These are phyloP conservation scores for Anguilla marmorata DNA, from an alignment of 2,797 vertebrate species.

Conservation along the genomic window DNA sequence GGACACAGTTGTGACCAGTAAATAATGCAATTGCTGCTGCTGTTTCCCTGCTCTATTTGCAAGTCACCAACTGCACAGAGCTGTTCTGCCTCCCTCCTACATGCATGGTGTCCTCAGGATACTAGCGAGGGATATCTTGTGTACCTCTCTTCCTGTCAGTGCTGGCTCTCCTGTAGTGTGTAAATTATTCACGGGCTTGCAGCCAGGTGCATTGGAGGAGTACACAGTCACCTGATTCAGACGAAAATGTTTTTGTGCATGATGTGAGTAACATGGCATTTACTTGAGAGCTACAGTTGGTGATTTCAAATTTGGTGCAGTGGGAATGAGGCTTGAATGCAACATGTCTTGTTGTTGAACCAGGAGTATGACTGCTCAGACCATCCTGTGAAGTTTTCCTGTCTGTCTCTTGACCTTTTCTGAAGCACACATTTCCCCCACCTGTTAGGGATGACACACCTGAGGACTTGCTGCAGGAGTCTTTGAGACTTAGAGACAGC, in stretches of 20 bases:
- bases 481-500: conserved; percentile 60
- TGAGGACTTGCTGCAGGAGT: conserved; percentile 60
- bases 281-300: background rate
- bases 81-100: background rate
- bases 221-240: background rate
- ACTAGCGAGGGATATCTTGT: background rate
- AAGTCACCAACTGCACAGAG: background rate
- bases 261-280: background rate
- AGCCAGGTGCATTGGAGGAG: background rate
- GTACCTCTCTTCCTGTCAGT: background rate
- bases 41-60: background rate
- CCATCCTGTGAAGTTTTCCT: background rate
- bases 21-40: background rate
- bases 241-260: background rate
- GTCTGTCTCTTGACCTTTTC: background rate
- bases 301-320: background rate
- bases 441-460: conserved; percentile 58
- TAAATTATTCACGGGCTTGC: background rate
- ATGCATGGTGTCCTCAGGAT: background rate
- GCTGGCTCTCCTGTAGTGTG: background rate
- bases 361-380: background rate
- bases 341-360: background rate
- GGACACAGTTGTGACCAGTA: background rate
- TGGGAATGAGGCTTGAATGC: background rate
- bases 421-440: background rate